Percentiles rank a stretch among this genome's conserved stretches.
phyloP scores from a whole-genome alignment of 2,797 vertebrate genomes.

The Sorex maritimensis region DNA sequence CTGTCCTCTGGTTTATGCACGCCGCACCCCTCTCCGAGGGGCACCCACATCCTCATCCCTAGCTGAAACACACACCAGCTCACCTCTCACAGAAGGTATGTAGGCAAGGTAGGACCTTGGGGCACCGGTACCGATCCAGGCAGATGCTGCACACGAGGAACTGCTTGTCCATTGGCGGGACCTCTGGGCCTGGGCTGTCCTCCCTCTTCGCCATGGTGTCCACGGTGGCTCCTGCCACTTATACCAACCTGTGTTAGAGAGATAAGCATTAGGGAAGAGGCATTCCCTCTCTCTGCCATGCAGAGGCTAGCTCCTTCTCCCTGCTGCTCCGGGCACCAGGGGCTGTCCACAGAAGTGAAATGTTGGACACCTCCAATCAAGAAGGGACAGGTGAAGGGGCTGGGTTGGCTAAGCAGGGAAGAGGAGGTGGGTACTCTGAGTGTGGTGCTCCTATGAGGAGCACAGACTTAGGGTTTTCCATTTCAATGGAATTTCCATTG shows the following conservation, averaged over 20 bases:
- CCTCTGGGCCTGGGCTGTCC: conserved; percentile 95
- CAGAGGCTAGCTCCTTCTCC: conserved; percentile 13
- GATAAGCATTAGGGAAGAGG: background rate
- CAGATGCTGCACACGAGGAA: conserved; percentile 98
- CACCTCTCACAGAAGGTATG: conserved; percentile 98
- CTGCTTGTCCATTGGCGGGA: conserved; percentile 97
- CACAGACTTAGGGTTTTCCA: conserved; percentile 40
- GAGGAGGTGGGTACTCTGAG: background rate
- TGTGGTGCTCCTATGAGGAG: conserved; percentile 4
- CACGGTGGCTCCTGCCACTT: conserved; percentile 69
- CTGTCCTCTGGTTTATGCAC: background rate
- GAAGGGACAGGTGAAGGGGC: background rate
- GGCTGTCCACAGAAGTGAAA: background rate
- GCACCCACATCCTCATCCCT: background rate
- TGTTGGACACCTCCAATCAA: background rate
- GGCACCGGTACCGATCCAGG: conserved; percentile 96
- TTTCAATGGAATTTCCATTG: background rate
- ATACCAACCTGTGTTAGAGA: conserved; percentile 77
- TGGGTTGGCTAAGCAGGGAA: background rate
- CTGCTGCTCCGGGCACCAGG: background rate
- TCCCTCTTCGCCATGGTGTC: conserved; percentile 94
- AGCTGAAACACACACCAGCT: conserved; percentile 65
- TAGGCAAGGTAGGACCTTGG: conserved; percentile 96
- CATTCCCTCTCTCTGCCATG: conserved; percentile 54
- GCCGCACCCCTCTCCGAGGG: background rate